A percentile compares a stretch with the other conserved stretches of the same genome.
phyloP scores from a whole-genome alignment of 2,888 invertebrate genomes.

The Sinhomidia bicolor region DNA sequence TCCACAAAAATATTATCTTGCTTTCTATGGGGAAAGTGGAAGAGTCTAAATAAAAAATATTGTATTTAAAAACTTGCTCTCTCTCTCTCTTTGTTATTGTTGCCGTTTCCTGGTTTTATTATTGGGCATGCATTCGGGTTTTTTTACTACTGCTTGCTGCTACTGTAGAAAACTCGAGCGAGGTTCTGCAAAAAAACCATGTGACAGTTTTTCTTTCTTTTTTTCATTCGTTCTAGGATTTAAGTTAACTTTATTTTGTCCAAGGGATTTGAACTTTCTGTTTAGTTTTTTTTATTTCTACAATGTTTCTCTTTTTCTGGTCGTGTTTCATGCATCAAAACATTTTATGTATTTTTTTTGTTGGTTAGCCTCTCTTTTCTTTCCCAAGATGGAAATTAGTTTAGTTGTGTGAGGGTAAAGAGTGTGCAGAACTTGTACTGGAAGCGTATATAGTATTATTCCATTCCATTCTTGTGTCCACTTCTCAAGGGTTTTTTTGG shows the following conservation, averaged over 20 bases:
- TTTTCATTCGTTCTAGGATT: neutral
- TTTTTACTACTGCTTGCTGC: neutral
- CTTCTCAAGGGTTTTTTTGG: neutral
- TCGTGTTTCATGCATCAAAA: constrained; percentile 26
- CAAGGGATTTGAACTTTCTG: constrained; percentile 40
- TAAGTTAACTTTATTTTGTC: constrained; percentile 50
- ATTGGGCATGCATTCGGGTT: neutral
- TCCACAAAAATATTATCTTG: constrained; percentile 8
- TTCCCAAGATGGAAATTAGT: constrained; percentile 7
- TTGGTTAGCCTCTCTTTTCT: neutral
- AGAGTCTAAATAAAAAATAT: neutral
- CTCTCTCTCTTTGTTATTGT: neutral
- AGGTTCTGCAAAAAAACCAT: neutral
- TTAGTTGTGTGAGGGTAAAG: neutral
- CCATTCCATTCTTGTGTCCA: neutral
- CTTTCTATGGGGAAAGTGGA: neutral
- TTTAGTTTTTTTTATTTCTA: neutral
- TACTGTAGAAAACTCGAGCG: no score
- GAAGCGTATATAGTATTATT: neutral
- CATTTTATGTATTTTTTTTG: constrained; percentile 4
- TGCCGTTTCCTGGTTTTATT: neutral
- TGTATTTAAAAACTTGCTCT: neutral
- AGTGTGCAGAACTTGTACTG: no score
- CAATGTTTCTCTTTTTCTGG: neutral
- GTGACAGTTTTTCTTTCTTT: constrained; percentile 26